Evolutionary conservation across 2,888 invertebrate genomes (phyloP).

Genomic region (Bombylius discolor): DNA sequence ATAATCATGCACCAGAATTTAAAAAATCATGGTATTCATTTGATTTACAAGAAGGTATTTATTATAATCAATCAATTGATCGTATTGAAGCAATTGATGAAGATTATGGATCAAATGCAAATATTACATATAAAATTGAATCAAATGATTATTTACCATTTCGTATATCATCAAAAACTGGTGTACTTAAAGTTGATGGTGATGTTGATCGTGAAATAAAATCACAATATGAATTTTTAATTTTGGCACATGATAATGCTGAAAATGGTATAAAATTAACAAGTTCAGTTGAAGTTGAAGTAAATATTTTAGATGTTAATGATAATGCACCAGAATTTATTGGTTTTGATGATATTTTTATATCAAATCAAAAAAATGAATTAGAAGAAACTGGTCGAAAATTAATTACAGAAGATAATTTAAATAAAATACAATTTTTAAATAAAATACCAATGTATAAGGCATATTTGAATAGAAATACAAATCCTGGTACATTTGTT

Average conservation of each 20-base stretch:
- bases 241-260: conserved; percentile 64
- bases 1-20: conserved; percentile 73
- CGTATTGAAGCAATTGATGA: conserved; percentile 64
- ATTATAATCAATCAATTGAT: conserved; percentile 57
- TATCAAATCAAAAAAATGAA: conserved; percentile 4
- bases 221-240: conserved; percentile 55
- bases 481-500: conserved; percentile 59
- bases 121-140: conserved; percentile 56
- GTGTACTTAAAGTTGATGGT: conserved; percentile 58
- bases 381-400: conserved; percentile 37
- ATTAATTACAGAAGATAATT: conserved; percentile 5
- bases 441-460: conserved; percentile 56
- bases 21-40: conserved; percentile 73
- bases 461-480: conserved; percentile 60
- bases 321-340: conserved; percentile 72
- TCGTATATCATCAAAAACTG: conserved; percentile 52
- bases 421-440: conserved; percentile 9
- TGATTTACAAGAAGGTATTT: conserved; percentile 66
- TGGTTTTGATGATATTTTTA: conserved; percentile 50
- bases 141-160: conserved; percentile 48
- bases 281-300: conserved; percentile 63
- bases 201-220: conserved; percentile 62
- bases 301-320: conserved; percentile 70
- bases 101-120: conserved; percentile 68
- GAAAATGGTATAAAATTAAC: conserved; percentile 45